Evolutionary conservation across 2,888 invertebrate species (phyloP), one percentile per base, ranked within the genome.

Genomic region (Cheilosia grossa): DNA sequence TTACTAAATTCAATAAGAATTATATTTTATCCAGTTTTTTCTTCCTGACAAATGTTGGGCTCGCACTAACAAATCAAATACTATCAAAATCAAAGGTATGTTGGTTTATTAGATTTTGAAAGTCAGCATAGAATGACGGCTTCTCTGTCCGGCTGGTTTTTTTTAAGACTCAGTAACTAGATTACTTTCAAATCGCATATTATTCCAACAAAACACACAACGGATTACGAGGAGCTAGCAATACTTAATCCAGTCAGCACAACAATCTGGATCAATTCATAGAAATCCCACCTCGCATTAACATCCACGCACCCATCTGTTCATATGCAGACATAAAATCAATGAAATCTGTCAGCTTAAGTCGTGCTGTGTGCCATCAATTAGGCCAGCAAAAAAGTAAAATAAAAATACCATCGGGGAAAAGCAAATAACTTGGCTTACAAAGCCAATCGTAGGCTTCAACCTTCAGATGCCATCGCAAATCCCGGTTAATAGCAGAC

Each of bases 391-490:
- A 17, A 58, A 19, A 49, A 64, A 47, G n/a, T 40, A 54, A 21
- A n/a, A 40, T 17, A 40, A 37, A 44, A 21, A n/a, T 9, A 58
- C n/a, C 40, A 58, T 13, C 24, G 42, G n/a, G 10, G 17, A 24
- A 37, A 17, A 37, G 24, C 21, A 17, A 58, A 74, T 56, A 19
- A n/a, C 37, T 49, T 74, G 64, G 40, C 64, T 74, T 74, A 74
- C 56, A 74, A 74, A 74, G 56, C 54, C 54, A 73, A 73, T 37
- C 63, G 47, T 64, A 7, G 63, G 63, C 64, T 74, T 66, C 27
- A 74, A 47, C 66, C 74, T 66, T 66, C 64, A 74, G 56, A 66
- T 58, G 74, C 54, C 63, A 74, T 47, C 73, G 13, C 37, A 74
- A 56, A 64, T 58, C 47, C 64, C 64, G 49, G 10, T 56, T 74